Evolutionary conservation across 2,888 invertebrate species (phyloP), one percentile per base, ranked within the genome.

Genomic region (Ichneumoninae sp.): DNA sequence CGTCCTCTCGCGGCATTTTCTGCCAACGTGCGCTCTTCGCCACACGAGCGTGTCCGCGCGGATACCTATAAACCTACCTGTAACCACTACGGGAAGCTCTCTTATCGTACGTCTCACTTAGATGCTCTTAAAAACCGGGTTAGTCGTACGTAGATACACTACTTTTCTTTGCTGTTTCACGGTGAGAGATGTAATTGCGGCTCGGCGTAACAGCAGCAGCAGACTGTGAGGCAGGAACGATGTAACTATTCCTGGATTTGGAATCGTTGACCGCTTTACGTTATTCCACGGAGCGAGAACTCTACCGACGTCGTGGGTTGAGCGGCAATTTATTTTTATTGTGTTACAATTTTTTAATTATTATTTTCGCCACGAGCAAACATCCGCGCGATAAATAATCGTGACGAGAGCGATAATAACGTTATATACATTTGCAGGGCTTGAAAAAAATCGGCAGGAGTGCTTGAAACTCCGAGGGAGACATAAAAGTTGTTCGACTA

Each of bases 61-160:
- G 26, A 47, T 74, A 54, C 47, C 60, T 44, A 60, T 68, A 52
- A 68, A 75, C 65, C 54, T 50, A 77, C 50, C 22, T 19, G 36
- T 19, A 26, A 62, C 40, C 57, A 30, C 40, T 69, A 66, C 68
- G 57, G 72, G 75, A 85, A 68, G 82, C 68, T 71, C 77, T 77
- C 77, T 84, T 79, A 84, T 79, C 71, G 78, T 82, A 79, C 79
- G 79, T 84, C 79, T 79, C 79, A 85, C 82, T 82, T 76, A 77
- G 80, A 82, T 72, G 72, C 76, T 82, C 84, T 82, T 72, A 82
- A 85, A 79, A 85, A 85, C 82, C 82, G 76, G 84, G 84, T 85
- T 85, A 85, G 84, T 85, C 84, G 82, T 82, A 66, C 82, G 70
- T 71, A 68, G 22, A 54, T 70, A 80, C 78, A 68, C 44, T 74